Evolutionary conservation across 2,797 vertebrate species (phyloP).

Genomic region (Hypotaenidia okinawae): DNA sequence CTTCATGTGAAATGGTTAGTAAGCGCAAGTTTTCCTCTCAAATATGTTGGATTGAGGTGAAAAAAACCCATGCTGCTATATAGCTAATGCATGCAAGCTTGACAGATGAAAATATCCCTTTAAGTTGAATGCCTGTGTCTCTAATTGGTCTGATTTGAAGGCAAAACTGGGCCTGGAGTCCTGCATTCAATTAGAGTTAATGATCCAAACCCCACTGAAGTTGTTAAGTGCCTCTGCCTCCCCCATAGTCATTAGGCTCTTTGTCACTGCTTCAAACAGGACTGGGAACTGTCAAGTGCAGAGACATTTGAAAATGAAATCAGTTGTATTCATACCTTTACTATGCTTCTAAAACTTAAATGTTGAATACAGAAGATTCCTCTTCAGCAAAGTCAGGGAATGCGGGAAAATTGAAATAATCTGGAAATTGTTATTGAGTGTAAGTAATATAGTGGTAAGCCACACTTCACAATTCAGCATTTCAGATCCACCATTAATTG

Average conservation of each 20-base stretch:
- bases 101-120: neutral
- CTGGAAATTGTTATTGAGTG: neutral
- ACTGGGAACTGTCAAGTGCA: neutral
- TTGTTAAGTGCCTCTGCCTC: constrained; percentile 4
- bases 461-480: neutral
- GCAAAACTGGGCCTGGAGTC: neutral
- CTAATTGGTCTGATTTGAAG: constrained; percentile 31
- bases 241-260: neutral
- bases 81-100: neutral
- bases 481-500: neutral
- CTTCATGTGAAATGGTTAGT: neutral
- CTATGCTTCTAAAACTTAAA: neutral
- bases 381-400: neutral
- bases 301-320: constrained; percentile 23
- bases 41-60: neutral
- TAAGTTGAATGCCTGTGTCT: neutral
- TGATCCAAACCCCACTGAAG: constrained; percentile 5
- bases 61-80: neutral
- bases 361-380: neutral
- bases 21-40: neutral
- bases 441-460: neutral
- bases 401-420: neutral
- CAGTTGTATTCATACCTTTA: neutral
- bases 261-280: constrained; percentile 3
- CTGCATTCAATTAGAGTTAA: neutral